These are phyloP conservation scores for Pluvianellus socialis DNA, from an alignment of 2,113 vertebrate genomes.

Conservation along the genomic window DNA sequence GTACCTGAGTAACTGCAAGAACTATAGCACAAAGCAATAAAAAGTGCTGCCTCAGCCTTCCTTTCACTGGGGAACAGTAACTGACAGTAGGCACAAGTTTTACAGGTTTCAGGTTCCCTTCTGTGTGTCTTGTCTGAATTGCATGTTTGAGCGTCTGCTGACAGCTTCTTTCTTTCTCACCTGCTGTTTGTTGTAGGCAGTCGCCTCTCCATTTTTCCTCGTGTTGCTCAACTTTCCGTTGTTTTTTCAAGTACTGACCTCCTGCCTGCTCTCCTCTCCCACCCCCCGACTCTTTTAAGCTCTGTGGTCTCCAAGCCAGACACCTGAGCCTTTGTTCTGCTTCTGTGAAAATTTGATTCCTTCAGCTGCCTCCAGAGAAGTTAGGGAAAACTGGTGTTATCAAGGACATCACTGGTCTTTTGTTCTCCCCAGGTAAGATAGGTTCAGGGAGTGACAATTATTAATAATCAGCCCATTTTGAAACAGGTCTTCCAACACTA, in stretches of 20 bases:
- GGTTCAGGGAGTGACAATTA: not conserved
- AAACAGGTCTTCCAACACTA: not conserved
- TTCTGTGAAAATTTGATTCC: not conserved
- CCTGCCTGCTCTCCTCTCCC: not conserved
- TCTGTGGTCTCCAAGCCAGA: not conserved
- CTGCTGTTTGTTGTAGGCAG: not conserved
- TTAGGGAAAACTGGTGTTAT: not conserved
- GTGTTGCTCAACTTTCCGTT: not conserved
- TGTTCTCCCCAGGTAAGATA: not conserved
- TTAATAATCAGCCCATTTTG: not conserved
- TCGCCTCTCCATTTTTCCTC: not conserved
- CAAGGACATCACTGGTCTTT: not conserved
- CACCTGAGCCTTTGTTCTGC: not conserved
- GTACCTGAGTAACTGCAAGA: not conserved
- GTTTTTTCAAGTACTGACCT: not conserved
- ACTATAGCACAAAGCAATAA: not conserved
- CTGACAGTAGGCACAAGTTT: not conserved
- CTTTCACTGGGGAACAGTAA: not conserved
- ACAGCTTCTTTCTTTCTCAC: not conserved
- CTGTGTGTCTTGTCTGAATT: not conserved
- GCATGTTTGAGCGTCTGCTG: rapidly evolving
- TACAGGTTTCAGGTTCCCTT: not conserved
- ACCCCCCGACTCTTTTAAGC: not conserved
- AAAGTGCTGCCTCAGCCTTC: not conserved
- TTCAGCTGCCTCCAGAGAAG: not conserved